Conservation (phyloP, 2,797 vertebrate genomes). For the Hipposideros larvatus region DNA sequence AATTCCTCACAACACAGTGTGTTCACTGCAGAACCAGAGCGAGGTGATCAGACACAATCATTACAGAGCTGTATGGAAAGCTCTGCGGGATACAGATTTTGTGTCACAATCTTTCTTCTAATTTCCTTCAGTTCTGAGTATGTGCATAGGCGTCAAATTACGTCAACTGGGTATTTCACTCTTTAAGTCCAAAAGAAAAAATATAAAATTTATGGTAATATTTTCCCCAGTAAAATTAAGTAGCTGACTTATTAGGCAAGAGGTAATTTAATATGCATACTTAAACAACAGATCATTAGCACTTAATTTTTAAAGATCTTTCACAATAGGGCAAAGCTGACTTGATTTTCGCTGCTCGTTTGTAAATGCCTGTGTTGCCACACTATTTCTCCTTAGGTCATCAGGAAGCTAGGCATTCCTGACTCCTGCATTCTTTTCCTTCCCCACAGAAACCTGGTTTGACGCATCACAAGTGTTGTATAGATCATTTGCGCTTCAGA, state of each 20-base stretch:
- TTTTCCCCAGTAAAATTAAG: conserved; percentile 52
- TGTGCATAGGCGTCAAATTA: neutral
- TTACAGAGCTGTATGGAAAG: neutral
- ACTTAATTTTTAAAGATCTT: conserved; percentile 35
- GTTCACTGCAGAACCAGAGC: neutral
- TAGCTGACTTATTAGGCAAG: conserved; percentile 14
- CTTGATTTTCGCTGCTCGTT: conserved; percentile 17
- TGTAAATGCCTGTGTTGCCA: neutral
- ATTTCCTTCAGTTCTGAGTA: neutral
- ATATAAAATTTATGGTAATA: neutral
- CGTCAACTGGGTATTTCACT: neutral
- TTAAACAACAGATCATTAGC: conserved; percentile 38
- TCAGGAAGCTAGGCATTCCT: conserved; percentile 30
- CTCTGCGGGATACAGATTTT: neutral
- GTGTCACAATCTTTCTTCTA: neutral
- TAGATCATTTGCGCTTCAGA: conserved; percentile 77
- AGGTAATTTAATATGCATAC: conserved; percentile 22
- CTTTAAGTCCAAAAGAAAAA: neutral
- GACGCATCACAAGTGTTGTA: conserved; percentile 37
- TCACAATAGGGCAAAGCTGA: neutral
- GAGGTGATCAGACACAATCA: neutral
- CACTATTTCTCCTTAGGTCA: conserved; percentile 44
- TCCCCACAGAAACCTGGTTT: conserved; percentile 70
- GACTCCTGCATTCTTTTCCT: conserved; percentile 72
- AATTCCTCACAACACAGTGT: neutral